A percentile compares a stretch with the other conserved stretches of the same genome.
Conservation (phyloP, 2,113 vertebrate genomes). For the Pseudorasbora parva region DNA sequence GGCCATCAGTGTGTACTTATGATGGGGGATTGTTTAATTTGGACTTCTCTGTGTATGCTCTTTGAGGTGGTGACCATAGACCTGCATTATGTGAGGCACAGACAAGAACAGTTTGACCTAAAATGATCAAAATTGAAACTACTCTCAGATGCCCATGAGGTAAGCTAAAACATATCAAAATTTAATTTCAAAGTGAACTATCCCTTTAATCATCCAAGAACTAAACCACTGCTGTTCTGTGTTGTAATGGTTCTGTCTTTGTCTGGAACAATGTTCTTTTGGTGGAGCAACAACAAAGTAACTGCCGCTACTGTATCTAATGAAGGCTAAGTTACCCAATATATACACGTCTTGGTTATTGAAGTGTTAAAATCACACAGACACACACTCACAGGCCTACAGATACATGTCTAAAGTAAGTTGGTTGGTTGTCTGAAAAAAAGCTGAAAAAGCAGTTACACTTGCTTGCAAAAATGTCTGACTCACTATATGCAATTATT, state of each 20-base stretch:
- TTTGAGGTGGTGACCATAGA: too few relatives aligned
- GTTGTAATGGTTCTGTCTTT: not conserved
- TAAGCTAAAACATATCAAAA: too few relatives aligned
- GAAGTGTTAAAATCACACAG: not conserved
- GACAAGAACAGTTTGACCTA: too few relatives aligned
- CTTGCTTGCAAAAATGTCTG: not conserved
- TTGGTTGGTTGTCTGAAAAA: not conserved
- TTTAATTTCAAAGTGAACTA: too few relatives aligned
- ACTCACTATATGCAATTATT: constrained; percentile 25
- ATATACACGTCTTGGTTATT: not conserved
- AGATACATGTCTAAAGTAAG: not conserved
- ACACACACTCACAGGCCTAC: not conserved
- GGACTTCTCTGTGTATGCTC: too few relatives aligned
- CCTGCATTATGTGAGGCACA: too few relatives aligned
- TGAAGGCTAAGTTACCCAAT: not conserved
- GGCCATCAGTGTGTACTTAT: too few relatives aligned
- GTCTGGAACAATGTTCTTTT: not conserved
- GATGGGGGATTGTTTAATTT: too few relatives aligned
- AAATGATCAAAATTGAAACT: too few relatives aligned
- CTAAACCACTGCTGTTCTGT: not conserved
- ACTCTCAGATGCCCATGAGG: too few relatives aligned
- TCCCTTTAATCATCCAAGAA: not conserved
- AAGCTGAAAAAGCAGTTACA: not conserved
- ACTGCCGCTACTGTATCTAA: not conserved
- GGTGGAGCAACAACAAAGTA: not conserved